Base-by-base conservation (phyloP, 2,888 invertebrate species). In the Ornithoptera priamus region DNA sequence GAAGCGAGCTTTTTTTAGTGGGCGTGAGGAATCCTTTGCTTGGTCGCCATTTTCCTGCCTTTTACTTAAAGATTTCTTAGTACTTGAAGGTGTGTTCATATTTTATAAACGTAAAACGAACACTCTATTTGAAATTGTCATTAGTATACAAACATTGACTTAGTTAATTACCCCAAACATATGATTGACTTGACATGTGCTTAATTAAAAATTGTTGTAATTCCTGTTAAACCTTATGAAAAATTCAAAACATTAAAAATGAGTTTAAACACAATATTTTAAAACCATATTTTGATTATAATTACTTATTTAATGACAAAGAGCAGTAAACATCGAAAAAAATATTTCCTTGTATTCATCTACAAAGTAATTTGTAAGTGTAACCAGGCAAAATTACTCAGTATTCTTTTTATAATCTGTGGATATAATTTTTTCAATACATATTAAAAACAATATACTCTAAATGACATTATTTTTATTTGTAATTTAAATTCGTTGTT, bases 1-100 rank as follows among this genome's bases (percentile, higher is more conserved):
- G 85, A 93, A 95, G 77, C 94, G 90, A 71, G 95, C 95, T 85
- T 95, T 95, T 84, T 95, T 95, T 76, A 94, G 89, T 80, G 94
- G 94, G 85, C 94, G 93, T 78, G 93, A 93, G 70, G 89, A 86
- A 75, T 93, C 93, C 80, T 83, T 81, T 68, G 85, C 81, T 74
- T 83, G 89, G 90, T 90, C 89, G 92, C 93, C 90, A 90, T 91
- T 89, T 85, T 93, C 92, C 85, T 87, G 89, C 81, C 87, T 87
- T 84, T 89, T 92, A 77, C 89, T 86, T 72, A 94, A 93, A 72
- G 93, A 87, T 77, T 93, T 91, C 71, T 90, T 93, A 73, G 78
- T 72, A 70, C 84, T 82, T 80, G 84, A 85, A 73, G 86, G 77
- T 68, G 78, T 78, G 85, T 89, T 89, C 92, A 92, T 90, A 75